Base-by-base conservation (phyloP, 2,888 invertebrate species). In the Drosophila helvetica region DNA sequence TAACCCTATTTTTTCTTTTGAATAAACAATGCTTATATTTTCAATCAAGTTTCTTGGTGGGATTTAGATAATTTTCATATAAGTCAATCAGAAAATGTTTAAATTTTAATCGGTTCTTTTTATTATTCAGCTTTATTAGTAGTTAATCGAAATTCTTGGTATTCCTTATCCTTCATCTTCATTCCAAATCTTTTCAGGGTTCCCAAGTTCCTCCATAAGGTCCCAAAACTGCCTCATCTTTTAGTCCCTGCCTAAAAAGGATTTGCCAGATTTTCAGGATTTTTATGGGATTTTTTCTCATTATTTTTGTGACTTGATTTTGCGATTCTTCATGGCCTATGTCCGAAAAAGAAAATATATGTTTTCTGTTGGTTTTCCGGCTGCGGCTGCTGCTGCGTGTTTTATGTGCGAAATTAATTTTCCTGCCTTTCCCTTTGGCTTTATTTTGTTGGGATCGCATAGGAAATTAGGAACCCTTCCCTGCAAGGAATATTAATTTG, bases 341-440 rank as follows among this genome's bases (percentile, higher is more conserved):
- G 22, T 22, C 6, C 42, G 22, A 33, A 25, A 19, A 17, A 42
- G 27, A 56, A 56, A 66, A 66, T 66, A 66, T 66, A 48, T 43
- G 55, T 66, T 30, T 38, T 38, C 38, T 15, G 38, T 6, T 66
- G 65, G 42, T 48, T 55, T 66, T 33, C 15, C 38, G 38, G 38
- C 7, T 1, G 25, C 25, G 1, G 7, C 2, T 6, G 38, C 38
- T 38, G 15, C 55, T 38, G 55, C 22, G 55, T 66, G 55, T 56
- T 66, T 66, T 66, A 66, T 66, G 65, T 48, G 67, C 65, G 30
- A 66, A 66, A 66, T 66, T 66, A 66, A 66, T 66, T 66, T 38
- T n/a, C 15, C 38, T 66, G 30, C 25, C 10, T 48, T 55, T 66
- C 25, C 30, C 55, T 66, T 30, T 42, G 65, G 66, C 12, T 65